Evolutionary conservation across 1,140 invertebrate genomes (phyloP), one percentile per base, ranked within the genome.

Genomic region (Chymomyza costata): DNA sequence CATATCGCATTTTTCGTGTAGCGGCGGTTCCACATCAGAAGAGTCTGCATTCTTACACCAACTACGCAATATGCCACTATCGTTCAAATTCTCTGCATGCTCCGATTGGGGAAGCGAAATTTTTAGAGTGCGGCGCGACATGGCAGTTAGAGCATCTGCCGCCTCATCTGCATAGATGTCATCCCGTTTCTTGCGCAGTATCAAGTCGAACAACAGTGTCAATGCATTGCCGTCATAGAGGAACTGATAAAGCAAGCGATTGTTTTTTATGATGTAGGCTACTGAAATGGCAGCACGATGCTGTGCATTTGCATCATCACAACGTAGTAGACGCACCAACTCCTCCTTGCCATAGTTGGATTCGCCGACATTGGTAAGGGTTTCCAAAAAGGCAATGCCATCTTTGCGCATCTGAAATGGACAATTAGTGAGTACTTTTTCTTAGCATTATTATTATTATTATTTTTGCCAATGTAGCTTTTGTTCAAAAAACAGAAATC

Each of bases 291-390:
- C 82, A 7, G 82, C 76, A 6, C 82, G 63, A 40, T 71, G 76
- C n/a, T 86, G 82, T 2, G 81, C 57, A 44, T 54, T 52, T 0
- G 59, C 16, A 53, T 85, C 84, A 16, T 71, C 78, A 35, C 63
- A 68, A 6, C 69, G 82, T 16, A 86, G 35, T 0, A 84, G 52
- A 11, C 83, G 68, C 0, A 78, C 76, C 11, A 86, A 37, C 50
- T 86, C 82, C 30, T 80, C 84, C 37, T 82, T 82, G 34, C 84
- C 84, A 38, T 86, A 86, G 39, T 85, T 84, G 0, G 76, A 81
- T 56, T 85, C 84, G 1, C 82, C 84, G 2, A 85, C 82, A 39
- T 71, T 80, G n/a, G 73, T 83, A 0, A 86, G 64, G 0, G 71
- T 82, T 32, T 85, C 76, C 10, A 86, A 43, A 11, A 86, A 85